Base-by-base conservation (phyloP, 2,888 invertebrate genomes). In the Mayetiola destructor region DNA sequence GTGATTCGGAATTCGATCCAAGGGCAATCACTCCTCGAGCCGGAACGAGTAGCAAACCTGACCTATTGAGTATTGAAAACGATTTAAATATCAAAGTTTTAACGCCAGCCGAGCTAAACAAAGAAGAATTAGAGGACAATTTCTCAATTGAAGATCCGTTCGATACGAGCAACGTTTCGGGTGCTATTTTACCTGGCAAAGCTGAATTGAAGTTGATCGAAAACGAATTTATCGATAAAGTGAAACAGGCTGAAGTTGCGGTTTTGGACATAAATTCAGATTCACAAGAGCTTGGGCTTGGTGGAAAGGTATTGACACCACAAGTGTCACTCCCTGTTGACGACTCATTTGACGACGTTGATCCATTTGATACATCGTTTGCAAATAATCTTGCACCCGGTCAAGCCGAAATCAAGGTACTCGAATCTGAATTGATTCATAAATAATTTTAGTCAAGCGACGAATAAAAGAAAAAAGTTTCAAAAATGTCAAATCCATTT, bases 311-410 rank as follows among this genome's bases (percentile, higher is more conserved):
- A 55, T 69, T 88, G 55, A 86, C 86, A 4, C 80, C 80, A 1
- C 72, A 77, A 57, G 73, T 81, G 20, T 63, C 68, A 58, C 77
- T 67, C 40, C 66, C 66, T 36, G 64, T 67, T 54, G 66, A 67
- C 2, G 66, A 70, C 27, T 67, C 70, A 32, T 66, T 71, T 55
- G 73, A 75, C 59, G 75, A 82, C 63, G 69, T 73, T 9, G 90
- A 90, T 74, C 91, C 91, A 0, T 92, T 92, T 67, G 92, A 92
- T 67, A 92, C 92, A 0, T 87, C 90, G 0, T 85, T 87, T 64
- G 88, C 88, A 0, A 76, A 75, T 58, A 83, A 85, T 66, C 80
- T 88, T 57, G 74, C 79, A 56, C 88, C 88, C 0, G 85, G 88
- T 3, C 84, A 80, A 70, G 83, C 87, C 1, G 89, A 89, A 69